Conservation (phyloP, 2,797 vertebrate species). For the Orientallactaga sibirica region DNA sequence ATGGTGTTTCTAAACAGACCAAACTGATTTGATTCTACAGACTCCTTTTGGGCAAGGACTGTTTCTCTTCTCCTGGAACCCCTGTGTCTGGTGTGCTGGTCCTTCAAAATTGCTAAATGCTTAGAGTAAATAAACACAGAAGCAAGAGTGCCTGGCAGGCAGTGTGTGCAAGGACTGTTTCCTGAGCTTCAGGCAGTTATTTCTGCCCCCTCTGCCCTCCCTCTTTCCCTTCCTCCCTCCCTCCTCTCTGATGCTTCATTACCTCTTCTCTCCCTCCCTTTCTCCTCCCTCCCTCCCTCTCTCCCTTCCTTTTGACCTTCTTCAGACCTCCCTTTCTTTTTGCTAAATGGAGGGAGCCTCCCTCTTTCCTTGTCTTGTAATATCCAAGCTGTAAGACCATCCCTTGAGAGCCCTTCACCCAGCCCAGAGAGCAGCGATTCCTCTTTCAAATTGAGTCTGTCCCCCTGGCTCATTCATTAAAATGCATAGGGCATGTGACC, state of each 20-base stretch:
- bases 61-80: not conserved
- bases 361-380: conserved; percentile 8
- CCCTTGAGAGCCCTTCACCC: conserved; percentile 81
- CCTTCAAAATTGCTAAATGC: not conserved
- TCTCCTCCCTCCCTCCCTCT: accelerated
- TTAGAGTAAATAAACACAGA: not conserved
- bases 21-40: not conserved
- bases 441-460: conserved; percentile 80
- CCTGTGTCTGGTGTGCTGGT: not conserved
- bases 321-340: conserved; percentile 46
- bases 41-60: not conserved
- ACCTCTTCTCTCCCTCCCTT: too few species aligned
- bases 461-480: conserved; percentile 83
- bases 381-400: conserved; percentile 56
- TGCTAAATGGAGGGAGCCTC: conserved; percentile 47
- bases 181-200: not conserved
- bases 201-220: not conserved
- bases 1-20: not conserved
- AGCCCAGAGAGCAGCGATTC: conserved; percentile 68
- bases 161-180: not conserved
- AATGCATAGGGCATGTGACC: conserved; percentile 83
- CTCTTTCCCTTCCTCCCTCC: not conserved
- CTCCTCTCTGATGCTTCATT: too few species aligned
- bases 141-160: not conserved
- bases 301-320: conserved; percentile 7